These are phyloP conservation scores for Idaea straminata DNA, from an alignment of 2,888 invertebrate species.

Conservation along the genomic window DNA sequence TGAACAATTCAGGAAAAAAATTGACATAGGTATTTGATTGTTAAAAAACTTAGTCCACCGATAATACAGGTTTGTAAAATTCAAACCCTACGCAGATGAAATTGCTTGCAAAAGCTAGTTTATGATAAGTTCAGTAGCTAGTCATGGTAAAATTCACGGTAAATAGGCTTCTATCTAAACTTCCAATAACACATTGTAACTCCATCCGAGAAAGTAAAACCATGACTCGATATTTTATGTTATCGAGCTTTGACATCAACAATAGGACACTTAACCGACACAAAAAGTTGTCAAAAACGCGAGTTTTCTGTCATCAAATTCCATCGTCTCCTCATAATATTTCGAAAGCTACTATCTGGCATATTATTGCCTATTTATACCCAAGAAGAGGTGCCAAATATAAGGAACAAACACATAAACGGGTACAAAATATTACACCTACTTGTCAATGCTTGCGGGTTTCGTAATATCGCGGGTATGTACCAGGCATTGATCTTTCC, in stretches of 20 bases:
- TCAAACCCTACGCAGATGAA: too few species aligned
- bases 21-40: too few species aligned
- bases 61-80: too few species aligned
- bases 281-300: not conserved
- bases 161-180: not conserved
- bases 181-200: not conserved
- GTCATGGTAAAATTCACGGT: too few species aligned
- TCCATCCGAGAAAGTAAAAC: not conserved
- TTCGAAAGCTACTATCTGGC: not conserved
- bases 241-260: not conserved
- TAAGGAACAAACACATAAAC: conserved; percentile 12
- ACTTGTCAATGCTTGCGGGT: conserved; percentile 17
- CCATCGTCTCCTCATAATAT: not conserved
- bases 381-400: conserved; percentile 20
- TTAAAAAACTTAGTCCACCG: too few species aligned
- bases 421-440: conserved; percentile 14
- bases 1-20: too few species aligned
- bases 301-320: not conserved
- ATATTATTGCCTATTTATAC: conserved; percentile 2
- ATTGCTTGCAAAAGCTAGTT: too few species aligned
- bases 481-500: conserved; percentile 18
- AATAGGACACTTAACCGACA: not conserved
- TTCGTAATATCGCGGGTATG: conserved; percentile 12
- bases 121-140: too few species aligned
- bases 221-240: not conserved